Evolutionary conservation across 1,140 invertebrate species (phyloP).

Genomic region (Zaprionus inermis): DNA sequence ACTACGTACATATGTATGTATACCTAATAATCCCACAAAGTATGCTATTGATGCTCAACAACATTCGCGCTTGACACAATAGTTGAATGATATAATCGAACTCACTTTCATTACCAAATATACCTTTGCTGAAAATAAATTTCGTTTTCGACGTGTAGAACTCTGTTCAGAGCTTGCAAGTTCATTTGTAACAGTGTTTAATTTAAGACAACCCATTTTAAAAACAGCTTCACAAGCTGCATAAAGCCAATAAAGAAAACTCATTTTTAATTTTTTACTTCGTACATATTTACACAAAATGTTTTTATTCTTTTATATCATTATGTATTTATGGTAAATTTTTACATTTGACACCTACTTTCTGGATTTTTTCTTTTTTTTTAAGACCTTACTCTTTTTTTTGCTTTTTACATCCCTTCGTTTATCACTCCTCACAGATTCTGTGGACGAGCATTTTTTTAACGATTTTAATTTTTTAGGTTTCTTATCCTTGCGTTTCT

Average conservation of each 20-base stretch:
- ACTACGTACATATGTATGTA: background rate
- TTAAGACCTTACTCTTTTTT: conserved; percentile 67
- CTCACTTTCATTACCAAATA: too few species aligned
- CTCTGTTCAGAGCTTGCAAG: too few species aligned
- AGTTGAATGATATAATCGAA: too few species aligned
- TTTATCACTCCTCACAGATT: conserved; percentile 64
- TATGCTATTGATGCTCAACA: background rate
- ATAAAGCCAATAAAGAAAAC: background rate
- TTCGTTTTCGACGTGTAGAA: too few species aligned
- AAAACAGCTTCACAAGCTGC: too few species aligned
- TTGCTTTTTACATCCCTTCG: conserved; percentile 67
- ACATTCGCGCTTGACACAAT: too few species aligned
- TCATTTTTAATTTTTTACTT: conserved; percentile 17
- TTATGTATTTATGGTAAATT: background rate
- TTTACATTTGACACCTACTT: conserved; percentile 43
- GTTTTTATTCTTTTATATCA: conserved; percentile 18
- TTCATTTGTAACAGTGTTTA: too few species aligned
- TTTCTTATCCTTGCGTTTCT: conserved; percentile 69
- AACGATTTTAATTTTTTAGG: conserved; percentile 49
- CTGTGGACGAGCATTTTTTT: conserved; percentile 63
- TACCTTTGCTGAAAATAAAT: too few species aligned
- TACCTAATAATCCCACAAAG: background rate
- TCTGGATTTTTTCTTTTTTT: conserved; percentile 73
- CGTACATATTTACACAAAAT: conserved; percentile 10
- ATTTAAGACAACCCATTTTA: too few species aligned